A percentile compares a stretch with the other conserved stretches of the same genome.
phyloP scores from a whole-genome alignment of 1,140 invertebrate species.

The Eriosoma lanigerum region DNA sequence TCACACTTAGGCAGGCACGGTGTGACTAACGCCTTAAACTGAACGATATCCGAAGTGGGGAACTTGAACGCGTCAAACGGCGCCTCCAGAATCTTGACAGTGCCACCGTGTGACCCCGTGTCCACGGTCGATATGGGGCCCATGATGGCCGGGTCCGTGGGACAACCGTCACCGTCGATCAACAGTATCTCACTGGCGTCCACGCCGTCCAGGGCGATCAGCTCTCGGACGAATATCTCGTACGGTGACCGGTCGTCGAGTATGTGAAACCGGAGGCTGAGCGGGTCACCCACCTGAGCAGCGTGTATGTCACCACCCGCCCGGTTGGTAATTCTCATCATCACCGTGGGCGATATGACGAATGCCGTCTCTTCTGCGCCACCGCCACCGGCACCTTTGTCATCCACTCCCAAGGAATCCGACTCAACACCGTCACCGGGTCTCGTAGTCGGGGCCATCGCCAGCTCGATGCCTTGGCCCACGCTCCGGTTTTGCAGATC shows the following conservation, averaged over 20 bases:
- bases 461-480: slow-evolving; percentile 59
- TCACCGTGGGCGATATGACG: slow-evolving; percentile 62
- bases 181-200: slow-evolving; percentile 62
- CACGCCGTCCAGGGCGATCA: slow-evolving; percentile 63
- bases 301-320: slow-evolving; percentile 60
- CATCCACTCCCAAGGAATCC: background rate
- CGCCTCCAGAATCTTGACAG: slow-evolving; percentile 59
- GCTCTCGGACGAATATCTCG: slow-evolving; percentile 64
- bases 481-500: slow-evolving; percentile 62
- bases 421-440: slow-evolving; percentile 29
- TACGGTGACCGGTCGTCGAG: slow-evolving; percentile 61
- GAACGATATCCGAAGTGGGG: slow-evolving; percentile 63
- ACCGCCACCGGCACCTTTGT: slow-evolving; percentile 47
- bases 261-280: slow-evolving; percentile 62
- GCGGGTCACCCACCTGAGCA: slow-evolving; percentile 61
- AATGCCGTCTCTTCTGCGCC: slow-evolving; percentile 59
- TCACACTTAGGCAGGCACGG: slow-evolving; percentile 62
- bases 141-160: slow-evolving; percentile 62
- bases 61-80: slow-evolving; percentile 65
- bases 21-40: slow-evolving; percentile 63
- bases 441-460: slow-evolving; percentile 56
- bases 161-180: slow-evolving; percentile 62
- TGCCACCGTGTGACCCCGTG: slow-evolving; percentile 54
- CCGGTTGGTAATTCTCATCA: slow-evolving; percentile 62
- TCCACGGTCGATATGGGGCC: slow-evolving; percentile 58